Evolutionary conservation across 2,797 vertebrate genomes (phyloP).

Genomic region (Bovichtus variegatus): DNA sequence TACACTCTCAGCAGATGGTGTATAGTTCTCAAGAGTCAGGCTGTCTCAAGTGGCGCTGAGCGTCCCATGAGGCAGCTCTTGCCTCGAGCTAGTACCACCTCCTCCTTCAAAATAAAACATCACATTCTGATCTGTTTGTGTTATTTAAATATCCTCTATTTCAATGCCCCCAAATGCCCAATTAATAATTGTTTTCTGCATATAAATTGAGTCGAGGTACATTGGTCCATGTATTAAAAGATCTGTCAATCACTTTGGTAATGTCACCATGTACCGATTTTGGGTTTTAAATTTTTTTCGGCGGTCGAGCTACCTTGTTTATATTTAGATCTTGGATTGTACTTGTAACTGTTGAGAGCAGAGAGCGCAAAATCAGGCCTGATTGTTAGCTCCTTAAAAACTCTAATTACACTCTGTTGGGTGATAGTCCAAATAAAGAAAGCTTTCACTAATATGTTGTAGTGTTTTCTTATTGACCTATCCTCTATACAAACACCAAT

Average conservation of each 20-base stretch:
- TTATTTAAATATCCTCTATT: too few relatives aligned
- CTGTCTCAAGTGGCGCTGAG: slow-evolving; percentile 35
- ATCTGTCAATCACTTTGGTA: neutral
- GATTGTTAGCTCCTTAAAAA: neutral
- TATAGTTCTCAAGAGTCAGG: slow-evolving; percentile 13
- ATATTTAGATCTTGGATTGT: neutral
- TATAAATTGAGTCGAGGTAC: neutral
- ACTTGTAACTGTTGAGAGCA: neutral
- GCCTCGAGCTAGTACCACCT: neutral
- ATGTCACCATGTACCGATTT: neutral
- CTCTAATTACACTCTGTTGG: neutral
- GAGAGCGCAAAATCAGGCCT: neutral
- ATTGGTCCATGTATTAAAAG: neutral
- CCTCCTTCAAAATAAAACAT: neutral
- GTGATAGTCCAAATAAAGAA: slow-evolving; percentile 29
- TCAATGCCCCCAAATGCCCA: too few relatives aligned
- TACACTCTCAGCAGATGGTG: neutral
- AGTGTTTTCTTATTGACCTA: neutral
- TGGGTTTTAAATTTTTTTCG: neutral
- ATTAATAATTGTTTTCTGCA: neutral
- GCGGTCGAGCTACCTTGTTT: neutral
- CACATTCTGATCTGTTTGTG: neutral
- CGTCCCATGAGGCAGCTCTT: slow-evolving; percentile 10
- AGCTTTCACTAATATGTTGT: neutral
- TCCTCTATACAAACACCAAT: neutral